These are phyloP conservation scores for Auanema freiburgensis DNA, from an alignment of 2,888 invertebrate species.

Conservation along the genomic window DNA sequence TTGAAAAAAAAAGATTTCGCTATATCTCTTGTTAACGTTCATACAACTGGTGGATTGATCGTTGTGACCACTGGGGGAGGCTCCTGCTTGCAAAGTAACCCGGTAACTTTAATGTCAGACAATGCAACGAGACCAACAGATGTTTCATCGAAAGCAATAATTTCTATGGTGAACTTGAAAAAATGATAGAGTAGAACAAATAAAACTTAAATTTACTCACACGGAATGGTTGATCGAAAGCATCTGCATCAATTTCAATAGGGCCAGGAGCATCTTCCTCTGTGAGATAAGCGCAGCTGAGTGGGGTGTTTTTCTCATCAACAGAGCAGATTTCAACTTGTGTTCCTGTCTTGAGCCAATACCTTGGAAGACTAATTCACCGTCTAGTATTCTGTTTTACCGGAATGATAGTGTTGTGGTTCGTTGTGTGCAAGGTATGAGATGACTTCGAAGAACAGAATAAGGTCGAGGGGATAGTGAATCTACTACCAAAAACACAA, in stretches of 20 bases:
- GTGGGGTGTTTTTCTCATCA: conserved; percentile 52
- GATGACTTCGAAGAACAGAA: conserved; percentile 49
- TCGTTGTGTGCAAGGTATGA: conserved; percentile 57
- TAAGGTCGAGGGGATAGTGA: conserved; percentile 56
- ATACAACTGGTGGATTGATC: conserved; percentile 41
- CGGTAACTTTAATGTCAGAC: conserved; percentile 35
- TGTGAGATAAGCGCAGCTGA: conserved; percentile 59
- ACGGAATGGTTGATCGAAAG: conserved; percentile 55
- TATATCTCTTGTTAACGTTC: background rate
- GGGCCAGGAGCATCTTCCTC: conserved; percentile 56
- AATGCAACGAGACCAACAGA: conserved; percentile 50
- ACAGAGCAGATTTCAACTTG: conserved; percentile 61
- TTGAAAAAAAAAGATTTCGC: conserved; percentile 7
- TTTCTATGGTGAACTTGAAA: conserved; percentile 56
- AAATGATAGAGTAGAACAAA: background rate
- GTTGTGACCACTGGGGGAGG: conserved; percentile 45
- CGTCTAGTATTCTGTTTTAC: conserved; percentile 21
- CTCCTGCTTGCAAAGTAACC: conserved; percentile 47
- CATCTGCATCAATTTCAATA: conserved; percentile 57
- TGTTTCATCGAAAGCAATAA: conserved; percentile 56
- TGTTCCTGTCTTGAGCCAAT: conserved; percentile 60
- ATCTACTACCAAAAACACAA: conserved; percentile 59
- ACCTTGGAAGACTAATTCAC: conserved; percentile 31
- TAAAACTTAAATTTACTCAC: conserved; percentile 28
- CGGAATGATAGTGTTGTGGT: conserved; percentile 52